phyloP scores from a whole-genome alignment of 2,113 vertebrate genomes.

The Crotalus viridis region DNA sequence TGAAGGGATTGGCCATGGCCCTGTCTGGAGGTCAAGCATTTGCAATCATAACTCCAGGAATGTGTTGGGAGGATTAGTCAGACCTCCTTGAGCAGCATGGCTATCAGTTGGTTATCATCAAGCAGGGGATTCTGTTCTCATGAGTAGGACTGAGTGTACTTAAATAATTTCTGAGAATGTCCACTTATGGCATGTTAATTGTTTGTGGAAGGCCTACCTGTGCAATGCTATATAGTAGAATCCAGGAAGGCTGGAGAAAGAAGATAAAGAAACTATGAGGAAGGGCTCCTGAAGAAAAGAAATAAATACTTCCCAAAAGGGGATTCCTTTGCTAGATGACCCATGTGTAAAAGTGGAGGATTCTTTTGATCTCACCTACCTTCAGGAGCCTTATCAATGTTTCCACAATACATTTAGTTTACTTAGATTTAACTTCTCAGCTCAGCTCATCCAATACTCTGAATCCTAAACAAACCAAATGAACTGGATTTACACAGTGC shows the following conservation, averaged over 20 bases:
- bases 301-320: background rate
- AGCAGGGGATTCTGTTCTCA: slow-evolving; percentile 13
- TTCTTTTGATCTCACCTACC: background rate
- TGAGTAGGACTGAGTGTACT: background rate
- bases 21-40: background rate
- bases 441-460: background rate
- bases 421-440: background rate
- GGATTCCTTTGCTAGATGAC: background rate
- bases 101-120: slow-evolving; percentile 1
- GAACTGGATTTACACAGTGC: background rate
- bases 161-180: slow-evolving; percentile 7
- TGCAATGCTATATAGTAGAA: background rate
- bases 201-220: slow-evolving; percentile 13
- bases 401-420: background rate
- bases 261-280: background rate
- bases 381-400: background rate
- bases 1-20: background rate
- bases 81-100: background rate
- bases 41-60: background rate
- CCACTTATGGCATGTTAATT: background rate
- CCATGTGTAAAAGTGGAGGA: background rate
- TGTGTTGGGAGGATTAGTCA: slow-evolving; percentile 1
- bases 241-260: background rate
- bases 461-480: background rate
- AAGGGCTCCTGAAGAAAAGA: background rate